These are phyloP conservation scores for Octodonta nipae DNA, from an alignment of 2,888 invertebrate species.

Conservation along the genomic window DNA sequence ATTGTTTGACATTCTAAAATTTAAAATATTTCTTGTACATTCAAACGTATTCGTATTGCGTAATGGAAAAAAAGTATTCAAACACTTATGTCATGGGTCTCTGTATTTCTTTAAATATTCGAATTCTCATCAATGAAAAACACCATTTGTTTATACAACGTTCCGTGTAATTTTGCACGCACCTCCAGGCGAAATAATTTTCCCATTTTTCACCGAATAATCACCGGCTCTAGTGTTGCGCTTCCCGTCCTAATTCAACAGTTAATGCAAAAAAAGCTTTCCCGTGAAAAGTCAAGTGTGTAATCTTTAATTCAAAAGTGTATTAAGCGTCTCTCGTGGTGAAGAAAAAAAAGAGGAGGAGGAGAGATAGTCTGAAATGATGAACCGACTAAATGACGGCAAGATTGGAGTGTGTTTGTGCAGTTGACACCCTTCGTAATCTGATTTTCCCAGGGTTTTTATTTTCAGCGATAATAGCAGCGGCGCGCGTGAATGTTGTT, in stretches of 20 bases:
- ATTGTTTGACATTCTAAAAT: too few species aligned
- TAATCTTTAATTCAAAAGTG: conserved; percentile 22
- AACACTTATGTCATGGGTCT: too few species aligned
- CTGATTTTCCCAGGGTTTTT: conserved; percentile 30
- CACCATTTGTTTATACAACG: too few species aligned
- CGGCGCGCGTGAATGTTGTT: too few species aligned
- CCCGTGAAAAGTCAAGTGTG: conserved; percentile 17
- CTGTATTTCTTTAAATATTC: too few species aligned
- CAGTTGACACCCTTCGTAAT: conserved; percentile 34
- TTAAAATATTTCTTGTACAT: too few species aligned
- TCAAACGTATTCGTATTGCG: too few species aligned
- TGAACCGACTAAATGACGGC: conserved; percentile 27
- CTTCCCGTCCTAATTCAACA: conserved; percentile 1
- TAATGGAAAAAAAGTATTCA: too few species aligned
- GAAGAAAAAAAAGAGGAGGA: conserved; percentile 7
- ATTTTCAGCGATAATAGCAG: conserved; percentile 21
- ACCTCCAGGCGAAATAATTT: conserved; percentile 1
- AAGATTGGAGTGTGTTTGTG: conserved; percentile 32
- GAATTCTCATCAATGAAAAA: too few species aligned
- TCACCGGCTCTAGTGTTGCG: conserved; percentile 1
- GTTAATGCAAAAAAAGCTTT: conserved; percentile 11
- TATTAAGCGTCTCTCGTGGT: conserved; percentile 15
- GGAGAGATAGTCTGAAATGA: conserved; percentile 17
- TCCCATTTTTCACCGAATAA: conserved; percentile 2
- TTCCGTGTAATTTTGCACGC: too few species aligned